Conservation (phyloP, 2,797 vertebrate genomes). For the Cynodonichthys magdalenae region DNA sequence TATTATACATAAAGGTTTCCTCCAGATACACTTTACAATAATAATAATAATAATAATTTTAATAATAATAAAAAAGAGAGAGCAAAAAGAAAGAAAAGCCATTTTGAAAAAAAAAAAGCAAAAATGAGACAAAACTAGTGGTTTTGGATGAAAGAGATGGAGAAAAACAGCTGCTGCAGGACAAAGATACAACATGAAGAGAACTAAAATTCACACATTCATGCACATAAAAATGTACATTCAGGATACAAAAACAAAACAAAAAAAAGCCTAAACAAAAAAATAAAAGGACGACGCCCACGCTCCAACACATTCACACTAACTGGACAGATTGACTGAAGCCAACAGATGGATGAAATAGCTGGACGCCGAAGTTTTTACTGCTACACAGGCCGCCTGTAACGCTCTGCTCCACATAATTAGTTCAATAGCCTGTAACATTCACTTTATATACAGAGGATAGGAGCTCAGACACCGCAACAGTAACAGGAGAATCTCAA, state of each 20-base stretch:
- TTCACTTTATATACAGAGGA: slow-evolving; percentile 62
- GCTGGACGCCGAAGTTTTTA: slow-evolving; percentile 43
- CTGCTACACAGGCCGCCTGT: slow-evolving; percentile 66
- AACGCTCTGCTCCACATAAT: slow-evolving; percentile 71
- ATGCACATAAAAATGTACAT: slow-evolving; percentile 62
- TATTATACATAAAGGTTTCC: slow-evolving; percentile 74
- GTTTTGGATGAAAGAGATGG: slow-evolving; percentile 60
- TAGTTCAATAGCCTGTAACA: slow-evolving; percentile 80
- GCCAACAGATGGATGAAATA: slow-evolving; percentile 52
- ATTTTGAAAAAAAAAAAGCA: slow-evolving; percentile 58
- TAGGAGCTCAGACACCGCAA: slow-evolving; percentile 23
- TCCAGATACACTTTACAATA: slow-evolving; percentile 78
- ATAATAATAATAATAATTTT: slow-evolving; percentile 62
- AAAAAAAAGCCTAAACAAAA: slow-evolving; percentile 14
- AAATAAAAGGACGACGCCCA: slow-evolving; percentile 5
- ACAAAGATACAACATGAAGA: slow-evolving; percentile 23
- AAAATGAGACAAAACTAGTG: slow-evolving; percentile 55
- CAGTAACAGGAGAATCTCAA: slow-evolving; percentile 43
- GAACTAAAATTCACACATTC: slow-evolving; percentile 37
- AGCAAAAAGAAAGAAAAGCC: slow-evolving; percentile 66
- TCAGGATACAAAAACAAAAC: slow-evolving; percentile 37
- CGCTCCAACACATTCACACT: slow-evolving; percentile 28
- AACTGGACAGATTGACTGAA: slow-evolving; percentile 33
- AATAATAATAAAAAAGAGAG: slow-evolving; percentile 48
- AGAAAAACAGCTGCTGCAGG: slow-evolving; percentile 42